phyloP scores from a whole-genome alignment of 2,888 invertebrate species.

The Oxycera nigricornis region DNA sequence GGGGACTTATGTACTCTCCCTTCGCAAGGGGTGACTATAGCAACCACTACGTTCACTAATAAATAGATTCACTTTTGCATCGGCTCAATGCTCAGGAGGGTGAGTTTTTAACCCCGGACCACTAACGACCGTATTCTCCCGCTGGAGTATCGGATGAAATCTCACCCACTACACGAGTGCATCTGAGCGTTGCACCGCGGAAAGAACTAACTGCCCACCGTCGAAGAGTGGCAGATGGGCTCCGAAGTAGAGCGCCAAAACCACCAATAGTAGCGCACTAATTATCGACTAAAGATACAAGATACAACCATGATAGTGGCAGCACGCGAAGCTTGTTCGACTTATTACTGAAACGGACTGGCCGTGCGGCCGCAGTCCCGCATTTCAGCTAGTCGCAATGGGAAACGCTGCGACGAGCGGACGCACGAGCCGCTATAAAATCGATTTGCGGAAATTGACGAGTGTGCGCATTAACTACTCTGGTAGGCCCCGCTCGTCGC shows the following conservation, averaged over 20 bases:
- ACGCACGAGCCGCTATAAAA: slow-evolving; percentile 41
- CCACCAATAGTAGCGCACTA: slow-evolving; percentile 5
- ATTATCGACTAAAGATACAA: slow-evolving; percentile 11
- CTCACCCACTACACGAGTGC: neutral
- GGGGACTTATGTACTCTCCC: neutral
- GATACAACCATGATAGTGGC: slow-evolving; percentile 2
- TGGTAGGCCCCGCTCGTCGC: slow-evolving; percentile 45
- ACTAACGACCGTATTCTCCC: neutral
- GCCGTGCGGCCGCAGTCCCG: slow-evolving; percentile 7
- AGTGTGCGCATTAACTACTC: slow-evolving; percentile 50
- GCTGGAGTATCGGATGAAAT: neutral
- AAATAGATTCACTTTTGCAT: slow-evolving; percentile 25
- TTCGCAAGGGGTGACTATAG: slow-evolving; percentile 31
- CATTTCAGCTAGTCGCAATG: slow-evolving; percentile 25
- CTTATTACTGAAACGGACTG: slow-evolving; percentile 33
- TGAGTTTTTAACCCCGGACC: slow-evolving; percentile 20
- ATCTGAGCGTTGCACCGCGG: neutral
- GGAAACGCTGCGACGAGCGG: slow-evolving; percentile 11
- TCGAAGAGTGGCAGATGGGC: neutral
- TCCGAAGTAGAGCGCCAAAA: neutral
- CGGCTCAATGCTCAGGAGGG: slow-evolving; percentile 1
- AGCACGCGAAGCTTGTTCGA: slow-evolving; percentile 15
- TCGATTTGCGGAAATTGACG: slow-evolving; percentile 53
- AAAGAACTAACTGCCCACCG: neutral
- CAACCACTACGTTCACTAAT: slow-evolving; percentile 27